Conservation (phyloP, 2,797 vertebrate species). For the Gobionotothen gibberifrons region DNA sequence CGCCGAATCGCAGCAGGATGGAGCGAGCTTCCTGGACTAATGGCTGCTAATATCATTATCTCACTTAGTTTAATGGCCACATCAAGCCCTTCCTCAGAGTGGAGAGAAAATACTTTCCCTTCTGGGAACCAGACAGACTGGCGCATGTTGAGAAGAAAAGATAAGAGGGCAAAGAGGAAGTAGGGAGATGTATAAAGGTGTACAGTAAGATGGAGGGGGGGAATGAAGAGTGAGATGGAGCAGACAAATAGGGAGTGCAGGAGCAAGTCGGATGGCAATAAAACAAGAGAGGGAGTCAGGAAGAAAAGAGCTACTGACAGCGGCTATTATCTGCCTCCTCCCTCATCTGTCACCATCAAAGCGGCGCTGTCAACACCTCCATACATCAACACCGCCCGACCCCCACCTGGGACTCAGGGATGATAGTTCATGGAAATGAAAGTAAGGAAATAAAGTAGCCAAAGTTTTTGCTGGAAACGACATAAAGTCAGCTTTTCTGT, state of each 20-base stretch:
- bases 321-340: conserved; percentile 57
- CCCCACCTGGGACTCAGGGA: conserved; percentile 38
- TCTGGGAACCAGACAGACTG: conserved; percentile 20
- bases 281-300: conserved; percentile 29
- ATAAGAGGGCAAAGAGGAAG: neutral
- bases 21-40: conserved; percentile 59
- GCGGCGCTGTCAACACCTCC: conserved; percentile 51
- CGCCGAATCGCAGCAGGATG: conserved; percentile 35
- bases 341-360: conserved; percentile 68
- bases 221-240: conserved; percentile 34
- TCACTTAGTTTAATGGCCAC: conserved; percentile 57
- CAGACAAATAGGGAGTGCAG: conserved; percentile 33
- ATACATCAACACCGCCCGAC: conserved; percentile 42
- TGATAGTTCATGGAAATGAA: neutral
- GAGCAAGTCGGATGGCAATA: conserved; percentile 49
- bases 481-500: neutral
- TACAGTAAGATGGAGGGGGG: conserved; percentile 13
- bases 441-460: neutral
- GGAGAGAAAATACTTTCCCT: conserved; percentile 20
- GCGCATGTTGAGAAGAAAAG: neutral
- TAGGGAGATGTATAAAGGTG: conserved; percentile 27
- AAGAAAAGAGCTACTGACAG: conserved; percentile 55
- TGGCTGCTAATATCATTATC: conserved; percentile 65
- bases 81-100: conserved; percentile 17
- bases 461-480: conserved; percentile 15